These are phyloP conservation scores for Boloria euphrosyne DNA, from an alignment of 2,888 invertebrate genomes.

Conservation along the genomic window DNA sequence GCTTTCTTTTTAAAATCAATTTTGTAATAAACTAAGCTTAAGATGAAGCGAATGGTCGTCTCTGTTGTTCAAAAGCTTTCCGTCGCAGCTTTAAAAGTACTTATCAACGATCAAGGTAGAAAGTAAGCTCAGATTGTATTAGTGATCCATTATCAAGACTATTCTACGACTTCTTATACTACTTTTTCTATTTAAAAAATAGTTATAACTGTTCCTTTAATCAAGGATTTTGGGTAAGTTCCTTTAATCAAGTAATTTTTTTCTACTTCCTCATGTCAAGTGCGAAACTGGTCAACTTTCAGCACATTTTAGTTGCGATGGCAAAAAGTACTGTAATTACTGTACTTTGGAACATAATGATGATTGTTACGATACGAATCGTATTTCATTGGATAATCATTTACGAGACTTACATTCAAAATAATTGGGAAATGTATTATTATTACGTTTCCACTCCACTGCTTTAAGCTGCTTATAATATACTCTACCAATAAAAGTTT, in stretches of 20 bases:
- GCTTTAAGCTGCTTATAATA: neutral
- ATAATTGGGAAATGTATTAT: neutral
- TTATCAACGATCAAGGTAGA: constrained; percentile 57
- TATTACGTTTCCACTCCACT: neutral
- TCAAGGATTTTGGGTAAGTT: neutral
- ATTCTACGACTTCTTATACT: neutral
- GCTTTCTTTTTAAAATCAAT: constrained; percentile 21
- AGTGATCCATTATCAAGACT: neutral
- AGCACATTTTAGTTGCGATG: constrained; percentile 1
- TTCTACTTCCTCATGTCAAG: constrained; percentile 5
- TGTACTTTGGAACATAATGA: neutral
- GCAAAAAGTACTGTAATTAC: neutral
- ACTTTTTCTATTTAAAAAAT: too few species aligned
- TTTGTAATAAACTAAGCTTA: constrained; percentile 15
- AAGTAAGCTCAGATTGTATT: constrained; percentile 56
- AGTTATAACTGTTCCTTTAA: neutral
- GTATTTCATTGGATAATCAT: neutral
- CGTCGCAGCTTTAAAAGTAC: constrained; percentile 59
- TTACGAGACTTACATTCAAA: neutral
- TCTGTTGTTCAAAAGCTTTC: constrained; percentile 14
- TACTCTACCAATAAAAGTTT: too few species aligned
- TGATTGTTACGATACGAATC: neutral
- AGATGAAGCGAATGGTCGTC: neutral
- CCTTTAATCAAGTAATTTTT: too few species aligned
- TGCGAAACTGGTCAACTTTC: neutral